Conservation (phyloP, 2,888 invertebrate genomes). For the Agriopis marginaria region DNA sequence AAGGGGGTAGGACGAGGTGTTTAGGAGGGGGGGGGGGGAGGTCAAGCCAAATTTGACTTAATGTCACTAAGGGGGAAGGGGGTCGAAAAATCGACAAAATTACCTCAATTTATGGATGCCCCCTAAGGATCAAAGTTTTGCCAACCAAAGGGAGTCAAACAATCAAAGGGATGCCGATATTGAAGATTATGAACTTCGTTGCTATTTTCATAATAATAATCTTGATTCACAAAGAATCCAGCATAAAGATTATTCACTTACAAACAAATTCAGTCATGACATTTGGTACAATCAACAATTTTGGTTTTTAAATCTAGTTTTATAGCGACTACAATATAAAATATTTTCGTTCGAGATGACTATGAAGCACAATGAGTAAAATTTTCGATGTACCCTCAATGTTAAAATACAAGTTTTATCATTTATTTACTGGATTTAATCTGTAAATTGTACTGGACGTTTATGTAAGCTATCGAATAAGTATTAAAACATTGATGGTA, state of each 20-base stretch:
- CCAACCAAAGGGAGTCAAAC: too few species aligned
- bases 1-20: too few species aligned
- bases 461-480: constrained; percentile 1
- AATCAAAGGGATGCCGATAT: background rate
- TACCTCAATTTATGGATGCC: too few species aligned
- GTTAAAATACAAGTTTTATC: constrained; percentile 4
- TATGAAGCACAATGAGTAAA: constrained; percentile 27
- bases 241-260: constrained; percentile 20
- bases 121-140: too few species aligned
- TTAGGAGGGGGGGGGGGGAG: too few species aligned
- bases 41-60: too few species aligned
- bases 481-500: constrained; percentile 21
- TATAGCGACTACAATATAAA: constrained; percentile 27
- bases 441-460: constrained; percentile 6
- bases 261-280: constrained; percentile 41
- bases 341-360: constrained; percentile 33
- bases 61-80: too few species aligned
- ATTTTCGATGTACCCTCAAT: constrained; percentile 33
- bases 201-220: background rate
- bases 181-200: background rate
- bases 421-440: constrained; percentile 1
- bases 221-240: constrained; percentile 1
- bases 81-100: too few species aligned
- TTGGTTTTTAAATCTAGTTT: constrained; percentile 32
- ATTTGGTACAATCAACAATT: constrained; percentile 44